These are phyloP conservation scores for Drosophila helvetica DNA, from an alignment of 2,888 invertebrate genomes.

Conservation along the genomic window DNA sequence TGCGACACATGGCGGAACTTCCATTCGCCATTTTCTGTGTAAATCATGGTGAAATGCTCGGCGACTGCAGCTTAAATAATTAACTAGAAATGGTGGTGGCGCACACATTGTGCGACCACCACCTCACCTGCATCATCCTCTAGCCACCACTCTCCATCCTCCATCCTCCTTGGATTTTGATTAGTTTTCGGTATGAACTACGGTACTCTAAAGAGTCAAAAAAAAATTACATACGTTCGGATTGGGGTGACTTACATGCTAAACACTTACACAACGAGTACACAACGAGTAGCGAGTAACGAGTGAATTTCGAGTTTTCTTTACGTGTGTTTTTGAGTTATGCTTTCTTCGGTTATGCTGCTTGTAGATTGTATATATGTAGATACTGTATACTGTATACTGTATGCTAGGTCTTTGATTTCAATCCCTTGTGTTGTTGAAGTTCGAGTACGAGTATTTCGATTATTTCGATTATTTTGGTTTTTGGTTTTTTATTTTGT, in stretches of 20 bases:
- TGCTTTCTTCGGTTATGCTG: conserved; percentile 17
- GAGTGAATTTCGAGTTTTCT: conserved; percentile 1
- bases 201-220: conserved; percentile 19
- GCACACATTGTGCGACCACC: conserved; percentile 25
- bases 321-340: neutral
- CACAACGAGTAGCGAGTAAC: conserved; percentile 11
- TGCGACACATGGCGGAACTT: conserved; percentile 39
- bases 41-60: conserved; percentile 38
- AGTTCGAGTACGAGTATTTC: conserved; percentile 35
- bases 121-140: conserved; percentile 1
- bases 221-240: conserved; percentile 14
- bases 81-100: conserved; percentile 56
- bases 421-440: conserved; percentile 67
- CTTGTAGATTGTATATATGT: conserved; percentile 14
- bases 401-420: conserved; percentile 46
- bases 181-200: conserved; percentile 30
- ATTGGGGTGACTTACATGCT: conserved; percentile 32
- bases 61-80: conserved; percentile 56
- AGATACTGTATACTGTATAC: conserved; percentile 17
- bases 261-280: conserved; percentile 36
- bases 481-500: neutral
- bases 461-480: conserved; percentile 33
- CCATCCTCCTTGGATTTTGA: conserved; percentile 11
- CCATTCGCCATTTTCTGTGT: conserved; percentile 48
- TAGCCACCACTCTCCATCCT: neutral